These are phyloP conservation scores for Engystomops pustulosus DNA, from an alignment of 2,113 vertebrate species.

Conservation along the genomic window DNA sequence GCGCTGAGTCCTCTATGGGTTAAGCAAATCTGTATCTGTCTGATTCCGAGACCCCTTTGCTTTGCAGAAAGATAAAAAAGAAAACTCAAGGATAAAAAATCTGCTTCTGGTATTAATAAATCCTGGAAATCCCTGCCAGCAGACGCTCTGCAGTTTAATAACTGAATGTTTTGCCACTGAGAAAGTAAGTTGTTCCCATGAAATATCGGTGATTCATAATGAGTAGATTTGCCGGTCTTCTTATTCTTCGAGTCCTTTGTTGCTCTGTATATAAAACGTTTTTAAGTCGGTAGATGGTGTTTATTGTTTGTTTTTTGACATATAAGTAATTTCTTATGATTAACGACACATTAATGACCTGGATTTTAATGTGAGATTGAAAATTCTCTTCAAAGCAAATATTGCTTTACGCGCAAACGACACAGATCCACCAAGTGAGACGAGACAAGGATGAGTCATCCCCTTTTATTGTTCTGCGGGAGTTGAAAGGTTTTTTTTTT, in stretches of 20 bases:
- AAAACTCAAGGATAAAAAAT: not conserved
- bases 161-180: constrained; percentile 38
- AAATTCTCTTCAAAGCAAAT: not conserved
- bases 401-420: not conserved
- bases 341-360: not conserved
- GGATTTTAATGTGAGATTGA: not conserved
- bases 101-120: constrained; percentile 35
- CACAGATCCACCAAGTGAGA: not conserved
- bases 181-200: constrained; percentile 43
- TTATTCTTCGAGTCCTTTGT: not conserved
- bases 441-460: not conserved
- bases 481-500: not conserved
- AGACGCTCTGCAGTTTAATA: constrained; percentile 25
- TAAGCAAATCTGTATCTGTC: not conserved
- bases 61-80: not conserved
- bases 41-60: not conserved
- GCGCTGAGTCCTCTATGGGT: too few relatives aligned
- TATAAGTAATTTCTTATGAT: not conserved
- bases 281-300: not conserved
- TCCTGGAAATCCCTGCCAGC: not conserved
- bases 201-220: constrained; percentile 33
- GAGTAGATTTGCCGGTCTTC: not conserved
- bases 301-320: not conserved
- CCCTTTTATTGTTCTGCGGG: not conserved
- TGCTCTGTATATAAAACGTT: not conserved